These are phyloP conservation scores for Heliconius cydno DNA, from an alignment of 2,888 invertebrate species.

Conservation along the genomic window DNA sequence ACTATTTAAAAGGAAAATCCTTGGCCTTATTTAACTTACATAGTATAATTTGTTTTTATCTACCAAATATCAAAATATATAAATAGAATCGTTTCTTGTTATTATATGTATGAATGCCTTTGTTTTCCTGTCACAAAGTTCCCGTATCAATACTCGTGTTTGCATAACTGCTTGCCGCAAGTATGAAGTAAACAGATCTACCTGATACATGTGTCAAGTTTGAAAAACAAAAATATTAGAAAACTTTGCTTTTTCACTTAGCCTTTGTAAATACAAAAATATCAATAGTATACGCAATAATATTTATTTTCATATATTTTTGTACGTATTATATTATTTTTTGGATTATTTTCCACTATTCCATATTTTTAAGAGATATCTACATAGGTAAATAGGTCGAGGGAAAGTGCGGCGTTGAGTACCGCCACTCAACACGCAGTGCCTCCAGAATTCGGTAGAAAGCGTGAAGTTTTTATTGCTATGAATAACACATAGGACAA, in stretches of 20 bases:
- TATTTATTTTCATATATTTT: too few species aligned
- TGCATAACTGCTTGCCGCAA: slow-evolving; percentile 73
- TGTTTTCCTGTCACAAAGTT: slow-evolving; percentile 78
- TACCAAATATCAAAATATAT: slow-evolving; percentile 17
- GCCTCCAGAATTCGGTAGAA: too few species aligned
- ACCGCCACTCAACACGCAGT: too few species aligned
- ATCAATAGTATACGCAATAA: too few species aligned
- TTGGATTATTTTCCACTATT: too few species aligned
- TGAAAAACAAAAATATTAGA: slow-evolving; percentile 48
- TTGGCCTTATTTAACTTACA: background rate
- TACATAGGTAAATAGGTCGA: too few species aligned
- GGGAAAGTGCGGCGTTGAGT: too few species aligned
- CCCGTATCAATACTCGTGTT: slow-evolving; percentile 74
- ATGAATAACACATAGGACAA: slow-evolving; percentile 45
- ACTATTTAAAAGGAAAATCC: background rate
- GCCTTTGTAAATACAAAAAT: background rate
- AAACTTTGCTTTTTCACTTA: slow-evolving; percentile 38
- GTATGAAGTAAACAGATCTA: slow-evolving; percentile 67
- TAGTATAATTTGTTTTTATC: slow-evolving; percentile 7
- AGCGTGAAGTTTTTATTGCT: background rate
- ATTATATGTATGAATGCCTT: slow-evolving; percentile 57
- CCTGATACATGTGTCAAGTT: slow-evolving; percentile 60
- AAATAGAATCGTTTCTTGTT: slow-evolving; percentile 33
- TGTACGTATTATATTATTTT: too few species aligned
- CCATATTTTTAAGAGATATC: too few species aligned